A percentile compares a stretch with the other conserved stretches of the same genome.
Conservation (phyloP, 2,113 vertebrate genomes). For the Myodes glareolus region DNA sequence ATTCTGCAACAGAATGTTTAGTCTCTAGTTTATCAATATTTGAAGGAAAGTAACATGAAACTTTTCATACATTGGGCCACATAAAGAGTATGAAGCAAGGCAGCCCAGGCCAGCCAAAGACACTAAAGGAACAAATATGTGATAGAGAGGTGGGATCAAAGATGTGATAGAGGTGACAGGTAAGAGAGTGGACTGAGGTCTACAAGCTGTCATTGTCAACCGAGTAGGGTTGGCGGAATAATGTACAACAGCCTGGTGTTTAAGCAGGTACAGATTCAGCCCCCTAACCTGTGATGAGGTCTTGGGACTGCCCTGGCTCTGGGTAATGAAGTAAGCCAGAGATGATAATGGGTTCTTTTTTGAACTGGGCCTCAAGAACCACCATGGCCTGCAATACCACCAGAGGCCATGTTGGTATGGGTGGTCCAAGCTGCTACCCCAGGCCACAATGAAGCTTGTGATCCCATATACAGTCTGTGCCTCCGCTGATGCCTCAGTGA, state of each 20-base stretch:
- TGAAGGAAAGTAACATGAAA: constrained; percentile 55
- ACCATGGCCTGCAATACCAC: not conserved
- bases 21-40: constrained; percentile 33
- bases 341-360: not conserved
- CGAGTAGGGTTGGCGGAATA: not conserved
- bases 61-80: constrained; percentile 46
- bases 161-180: not conserved
- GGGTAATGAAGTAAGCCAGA: not conserved
- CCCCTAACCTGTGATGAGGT: not conserved
- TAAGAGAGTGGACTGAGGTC: not conserved
- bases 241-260: not conserved
- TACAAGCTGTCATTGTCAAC: not conserved
- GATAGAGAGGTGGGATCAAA: not conserved
- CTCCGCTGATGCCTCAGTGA: not conserved
- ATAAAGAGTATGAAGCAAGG: constrained; percentile 26
- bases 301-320: not conserved
- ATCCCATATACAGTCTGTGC: not conserved
- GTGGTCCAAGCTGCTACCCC: too few species aligned
- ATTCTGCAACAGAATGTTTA: constrained; percentile 52
- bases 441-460: not conserved
- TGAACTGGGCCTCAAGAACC: not conserved
- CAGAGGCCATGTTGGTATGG: not conserved
- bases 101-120: not conserved
- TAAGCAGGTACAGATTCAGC: not conserved
- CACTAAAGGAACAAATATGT: not conserved